Conservation (phyloP, 2,113 vertebrate species). For the Oceanodroma tethys region DNA sequence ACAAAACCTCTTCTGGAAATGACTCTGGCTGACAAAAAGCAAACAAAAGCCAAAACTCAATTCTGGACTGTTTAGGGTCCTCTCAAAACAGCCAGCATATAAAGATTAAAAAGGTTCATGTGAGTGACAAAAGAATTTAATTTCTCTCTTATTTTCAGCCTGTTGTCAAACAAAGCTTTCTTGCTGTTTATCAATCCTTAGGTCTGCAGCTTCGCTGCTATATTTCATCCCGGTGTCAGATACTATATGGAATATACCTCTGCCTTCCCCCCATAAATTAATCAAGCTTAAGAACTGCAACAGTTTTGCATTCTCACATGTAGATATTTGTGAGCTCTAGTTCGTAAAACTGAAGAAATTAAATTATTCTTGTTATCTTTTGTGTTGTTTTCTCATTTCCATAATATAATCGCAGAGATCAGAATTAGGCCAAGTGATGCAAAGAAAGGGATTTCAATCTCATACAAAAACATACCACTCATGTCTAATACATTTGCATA, state of each 20-base stretch:
- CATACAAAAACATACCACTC: background rate
- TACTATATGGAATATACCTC: background rate
- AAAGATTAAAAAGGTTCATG: background rate
- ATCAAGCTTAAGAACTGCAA: background rate
- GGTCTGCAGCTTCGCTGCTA: background rate
- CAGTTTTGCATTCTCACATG: background rate
- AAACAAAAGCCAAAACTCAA: background rate
- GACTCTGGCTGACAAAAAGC: background rate
- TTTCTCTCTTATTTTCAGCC: background rate
- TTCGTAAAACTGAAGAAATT: background rate
- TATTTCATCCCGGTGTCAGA: background rate
- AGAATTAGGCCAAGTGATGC: background rate
- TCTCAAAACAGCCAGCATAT: background rate
- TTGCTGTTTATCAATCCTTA: background rate
- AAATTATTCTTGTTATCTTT: background rate
- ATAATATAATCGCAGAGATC: background rate
- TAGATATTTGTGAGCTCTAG: background rate
- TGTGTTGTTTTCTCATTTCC: background rate
- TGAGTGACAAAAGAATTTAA: background rate
- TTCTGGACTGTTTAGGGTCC: background rate
- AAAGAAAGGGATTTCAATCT: background rate
- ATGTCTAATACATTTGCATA: background rate
- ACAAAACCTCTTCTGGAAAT: background rate
- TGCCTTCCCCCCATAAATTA: background rate
- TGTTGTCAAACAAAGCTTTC: background rate